Base-by-base conservation (phyloP, 2,888 invertebrate genomes). In the Nomada fucata region DNA sequence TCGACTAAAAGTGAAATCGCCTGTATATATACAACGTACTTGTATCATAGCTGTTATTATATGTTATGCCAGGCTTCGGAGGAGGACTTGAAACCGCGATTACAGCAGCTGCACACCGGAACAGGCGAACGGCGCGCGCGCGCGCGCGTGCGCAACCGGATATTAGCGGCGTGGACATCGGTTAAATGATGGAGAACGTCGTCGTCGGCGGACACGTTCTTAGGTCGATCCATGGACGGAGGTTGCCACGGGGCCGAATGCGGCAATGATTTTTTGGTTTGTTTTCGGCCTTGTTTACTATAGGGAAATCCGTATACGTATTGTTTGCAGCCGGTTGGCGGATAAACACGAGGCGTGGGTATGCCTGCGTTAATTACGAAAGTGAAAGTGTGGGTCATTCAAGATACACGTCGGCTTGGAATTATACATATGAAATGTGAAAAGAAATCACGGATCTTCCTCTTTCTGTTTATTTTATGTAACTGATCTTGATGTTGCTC, bases 321-420 rank as follows among this genome's bases (percentile, higher is more conserved):
- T 79, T 82, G 74, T 78, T 82, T 60, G 64, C 75, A 77, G 52
- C 44, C 75, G 70, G 55, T 63, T 47, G 44, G 69, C 70, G 52
- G 61, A 76, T 80, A 75, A 59, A 77, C 86, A 74, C 53, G 63
- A 71, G 72, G 57, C 74, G 60, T 67, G 50, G 70, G 67, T 81
- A 69, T 59, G 84, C 79, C 76, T 77, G 82, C 82, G 82, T 86
- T 88, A 88, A 88, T 88, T 82, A 86, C 88, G 84, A 90, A 90
- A 91, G 90, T 90, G 91, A 91, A 90, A 90, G 91, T 91, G 86
- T 80, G 85, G 87, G 84, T 88, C 87, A 88, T 84, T 87, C 85
- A 79, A 76, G 78, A 83, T 70, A 70, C 60, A 60, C 76, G 86
- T 70, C 60, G 69, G 50, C 4, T 10, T 60, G 23, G 36, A 74